Conservation (phyloP, 2,888 invertebrate genomes). For the Himalopsyche kuldschensis region DNA sequence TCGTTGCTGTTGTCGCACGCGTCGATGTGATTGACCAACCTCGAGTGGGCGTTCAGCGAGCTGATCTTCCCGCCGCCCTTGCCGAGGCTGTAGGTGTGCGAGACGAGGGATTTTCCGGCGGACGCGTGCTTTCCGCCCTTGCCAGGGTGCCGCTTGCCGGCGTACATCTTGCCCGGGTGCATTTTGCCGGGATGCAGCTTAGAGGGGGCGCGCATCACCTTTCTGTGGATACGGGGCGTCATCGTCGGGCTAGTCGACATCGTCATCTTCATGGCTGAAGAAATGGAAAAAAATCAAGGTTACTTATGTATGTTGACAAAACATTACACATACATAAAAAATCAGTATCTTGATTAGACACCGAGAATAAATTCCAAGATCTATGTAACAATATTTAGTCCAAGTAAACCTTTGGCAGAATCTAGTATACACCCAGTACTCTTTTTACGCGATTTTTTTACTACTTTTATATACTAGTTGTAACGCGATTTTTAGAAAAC, state of each 20-base stretch:
- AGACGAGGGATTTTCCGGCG: constrained; percentile 45
- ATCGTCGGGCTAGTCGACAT: constrained; percentile 70
- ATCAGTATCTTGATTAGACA: too few species aligned
- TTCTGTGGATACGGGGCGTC: constrained; percentile 68
- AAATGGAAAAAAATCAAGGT: neutral
- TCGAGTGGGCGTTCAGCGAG: neutral
- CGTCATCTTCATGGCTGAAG: constrained; percentile 72
- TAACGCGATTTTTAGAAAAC: too few species aligned
- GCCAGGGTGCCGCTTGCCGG: constrained; percentile 40
- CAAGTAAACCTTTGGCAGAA: too few species aligned
- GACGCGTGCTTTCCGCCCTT: constrained; percentile 51
- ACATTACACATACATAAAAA: too few species aligned
- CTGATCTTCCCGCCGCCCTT: constrained; percentile 49
- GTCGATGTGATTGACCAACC: constrained; percentile 36
- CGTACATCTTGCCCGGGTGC: constrained; percentile 50
- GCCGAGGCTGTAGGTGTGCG: constrained; percentile 46
- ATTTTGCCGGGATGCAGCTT: constrained; percentile 58
- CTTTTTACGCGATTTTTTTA: too few species aligned
- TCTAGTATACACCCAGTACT: too few species aligned
- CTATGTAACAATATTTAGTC: too few species aligned
- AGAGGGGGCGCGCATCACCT: constrained; percentile 69
- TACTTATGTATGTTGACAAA: too few species aligned
- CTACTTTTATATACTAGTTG: too few species aligned
- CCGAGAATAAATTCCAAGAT: too few species aligned
- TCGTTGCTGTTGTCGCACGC: constrained; percentile 86